Conservation (phyloP, 2,797 vertebrate species). For the Gymnothorax javanicus region DNA sequence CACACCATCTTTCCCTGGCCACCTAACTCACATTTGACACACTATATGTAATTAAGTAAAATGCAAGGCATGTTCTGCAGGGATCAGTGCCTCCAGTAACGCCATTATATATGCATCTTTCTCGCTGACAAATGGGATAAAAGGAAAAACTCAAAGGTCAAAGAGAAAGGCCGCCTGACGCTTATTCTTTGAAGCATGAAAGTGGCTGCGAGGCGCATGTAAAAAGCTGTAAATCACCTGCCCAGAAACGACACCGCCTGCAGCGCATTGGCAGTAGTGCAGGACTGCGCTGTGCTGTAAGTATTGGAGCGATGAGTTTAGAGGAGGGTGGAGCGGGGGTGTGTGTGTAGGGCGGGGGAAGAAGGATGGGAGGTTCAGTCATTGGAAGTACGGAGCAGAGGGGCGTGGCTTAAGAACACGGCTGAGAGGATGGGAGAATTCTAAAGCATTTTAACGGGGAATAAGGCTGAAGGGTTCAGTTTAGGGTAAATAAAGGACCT, state of each 20-base stretch:
- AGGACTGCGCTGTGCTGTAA: neutral
- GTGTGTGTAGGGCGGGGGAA: neutral
- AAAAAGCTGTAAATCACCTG: slow-evolving; percentile 29
- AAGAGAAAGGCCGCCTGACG: slow-evolving; percentile 51
- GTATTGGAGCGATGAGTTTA: neutral
- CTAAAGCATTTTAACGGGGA: neutral
- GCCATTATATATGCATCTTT: slow-evolving; percentile 40
- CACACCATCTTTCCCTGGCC: neutral
- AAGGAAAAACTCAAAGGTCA: slow-evolving; percentile 23
- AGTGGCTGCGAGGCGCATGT: neutral
- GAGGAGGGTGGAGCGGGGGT: neutral
- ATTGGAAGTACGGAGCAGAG: neutral
- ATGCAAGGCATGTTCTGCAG: slow-evolving; percentile 32
- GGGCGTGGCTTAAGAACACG: neutral
- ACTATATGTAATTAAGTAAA: slow-evolving; percentile 46
- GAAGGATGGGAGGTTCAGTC: neutral
- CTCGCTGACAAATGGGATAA: slow-evolving; percentile 16
- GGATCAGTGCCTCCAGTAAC: slow-evolving; percentile 50
- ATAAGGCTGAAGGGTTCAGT: neutral
- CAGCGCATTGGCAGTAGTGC: neutral
- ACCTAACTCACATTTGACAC: neutral
- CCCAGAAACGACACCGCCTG: neutral
- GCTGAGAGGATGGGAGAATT: neutral
- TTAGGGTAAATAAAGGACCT: neutral
- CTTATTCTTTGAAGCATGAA: neutral